Evolutionary conservation across 2,888 invertebrate species (phyloP).

Genomic region (Lasiommata megera): DNA sequence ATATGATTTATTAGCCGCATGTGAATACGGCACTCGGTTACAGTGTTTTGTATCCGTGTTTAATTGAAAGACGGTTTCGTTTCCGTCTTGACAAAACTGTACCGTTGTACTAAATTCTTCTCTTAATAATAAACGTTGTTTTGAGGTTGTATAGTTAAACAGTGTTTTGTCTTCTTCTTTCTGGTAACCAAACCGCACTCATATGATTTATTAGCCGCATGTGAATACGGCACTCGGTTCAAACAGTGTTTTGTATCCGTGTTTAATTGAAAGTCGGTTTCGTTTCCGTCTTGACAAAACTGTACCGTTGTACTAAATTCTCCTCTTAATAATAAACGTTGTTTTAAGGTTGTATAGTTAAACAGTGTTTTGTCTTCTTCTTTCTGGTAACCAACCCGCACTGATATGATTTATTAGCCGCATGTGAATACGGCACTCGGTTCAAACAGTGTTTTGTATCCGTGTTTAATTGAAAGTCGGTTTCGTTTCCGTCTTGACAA

Average conservation of each 20-base stretch:
- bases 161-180: no score
- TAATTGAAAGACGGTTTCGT: conserved; percentile 34
- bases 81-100: neutral
- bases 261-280: conserved; percentile 34
- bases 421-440: conserved; percentile 55
- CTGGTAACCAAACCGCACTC: conserved; percentile 68
- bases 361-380: no score
- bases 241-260: conserved; percentile 41
- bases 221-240: conserved; percentile 50
- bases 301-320: no score
- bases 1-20: conserved; percentile 71
- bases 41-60: conserved; percentile 41
- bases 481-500: conserved; percentile 13
- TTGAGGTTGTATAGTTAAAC: neutral
- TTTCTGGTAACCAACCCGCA: conserved; percentile 68
- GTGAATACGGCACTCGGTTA: conserved; percentile 51
- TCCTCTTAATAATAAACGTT: neutral
- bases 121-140: neutral
- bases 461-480: conserved; percentile 33
- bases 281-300: conserved; percentile 1
- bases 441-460: conserved; percentile 42
- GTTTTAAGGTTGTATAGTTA: neutral
- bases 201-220: conserved; percentile 71
- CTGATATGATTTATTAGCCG: conserved; percentile 68
- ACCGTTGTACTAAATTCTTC: no score